Evolutionary conservation across 2,797 vertebrate genomes (phyloP), one percentile per base, ranked within the genome.

Genomic region (Epinephelus malabaricus): DNA sequence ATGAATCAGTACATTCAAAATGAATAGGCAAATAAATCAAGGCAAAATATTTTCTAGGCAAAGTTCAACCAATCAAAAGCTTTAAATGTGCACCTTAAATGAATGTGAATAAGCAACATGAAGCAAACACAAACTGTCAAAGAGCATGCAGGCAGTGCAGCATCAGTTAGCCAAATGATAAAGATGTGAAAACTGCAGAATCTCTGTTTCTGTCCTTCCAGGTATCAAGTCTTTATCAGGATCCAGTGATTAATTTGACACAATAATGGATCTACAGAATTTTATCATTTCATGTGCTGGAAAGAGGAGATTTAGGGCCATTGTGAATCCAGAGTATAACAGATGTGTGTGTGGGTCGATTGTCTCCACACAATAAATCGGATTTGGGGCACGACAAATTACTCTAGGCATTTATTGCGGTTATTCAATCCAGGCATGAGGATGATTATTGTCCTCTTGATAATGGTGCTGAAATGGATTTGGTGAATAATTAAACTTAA

Each of bases 1-100:
- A 94, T 74, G 59, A 93, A 86, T 85, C 82, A 90, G 60, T 86
- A 90, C 82, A 90, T 90, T 92, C 56, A 85, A 93, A 93, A 91
- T 84, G 76, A 92, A 90, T 34, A 82, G 68, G 82, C 73, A 88
- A 90, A 88, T 58, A 85, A 92, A 91, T 88, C 76, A 82, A 82
- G 79, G 51, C 79, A 80, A 87, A 85, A 76, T 62, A 81, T 73
- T 72, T 8, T 72, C 21, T 11, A 49, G 25, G 45, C 27, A 73
- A 70, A 15, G 34, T 53, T 81, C 17, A 77, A 81, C 76, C 50
- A 53, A 84, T 83, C 19, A 55, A 81, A 89, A 62, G 66, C 62
- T 45, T 56, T 45, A 78, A 83, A 81, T 70, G 78, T 74, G 71
- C 69, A 81, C 38, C 14, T 69, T 38, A 85, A 83, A 89, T 84